Percentiles rank a stretch among this genome's conserved stretches.
Conservation (phyloP, 2,888 invertebrate genomes). For the Acanthosoma haemorrhoidale region DNA sequence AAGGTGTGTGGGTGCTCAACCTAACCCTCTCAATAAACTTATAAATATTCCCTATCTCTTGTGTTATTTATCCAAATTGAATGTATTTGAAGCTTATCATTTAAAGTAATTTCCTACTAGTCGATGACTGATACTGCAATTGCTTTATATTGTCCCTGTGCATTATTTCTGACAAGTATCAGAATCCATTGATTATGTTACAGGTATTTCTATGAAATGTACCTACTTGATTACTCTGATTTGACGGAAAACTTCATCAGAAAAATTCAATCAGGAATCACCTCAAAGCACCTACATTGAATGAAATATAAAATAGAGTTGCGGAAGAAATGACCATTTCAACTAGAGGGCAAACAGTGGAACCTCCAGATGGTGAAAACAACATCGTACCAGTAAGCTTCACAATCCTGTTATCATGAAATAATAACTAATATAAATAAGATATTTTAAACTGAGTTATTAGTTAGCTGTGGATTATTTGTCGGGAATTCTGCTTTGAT, state of each 20-base stretch:
- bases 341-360: conserved; percentile 57
- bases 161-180: not conserved
- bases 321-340: conserved; percentile 55
- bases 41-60: not conserved
- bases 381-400: conserved; percentile 41
- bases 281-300: not conserved
- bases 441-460: no score
- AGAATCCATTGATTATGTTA: conserved; percentile 22
- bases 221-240: conserved; percentile 7
- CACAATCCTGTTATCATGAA: not conserved
- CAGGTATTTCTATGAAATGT: conserved; percentile 31
- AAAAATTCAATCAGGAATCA: not conserved
- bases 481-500: no score
- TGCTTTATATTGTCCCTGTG: no score
- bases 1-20: conserved; percentile 29
- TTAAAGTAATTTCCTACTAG: not conserved
- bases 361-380: conserved; percentile 51
- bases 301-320: conserved; percentile 13
- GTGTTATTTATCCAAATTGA: not conserved
- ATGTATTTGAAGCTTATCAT: not conserved
- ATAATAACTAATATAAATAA: no score
- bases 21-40: conserved; percentile 21
- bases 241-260: not conserved
- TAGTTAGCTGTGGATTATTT: no score
- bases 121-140: no score